phyloP scores from a whole-genome alignment of 2,113 vertebrate genomes.

The Odocoileus virginianus region DNA sequence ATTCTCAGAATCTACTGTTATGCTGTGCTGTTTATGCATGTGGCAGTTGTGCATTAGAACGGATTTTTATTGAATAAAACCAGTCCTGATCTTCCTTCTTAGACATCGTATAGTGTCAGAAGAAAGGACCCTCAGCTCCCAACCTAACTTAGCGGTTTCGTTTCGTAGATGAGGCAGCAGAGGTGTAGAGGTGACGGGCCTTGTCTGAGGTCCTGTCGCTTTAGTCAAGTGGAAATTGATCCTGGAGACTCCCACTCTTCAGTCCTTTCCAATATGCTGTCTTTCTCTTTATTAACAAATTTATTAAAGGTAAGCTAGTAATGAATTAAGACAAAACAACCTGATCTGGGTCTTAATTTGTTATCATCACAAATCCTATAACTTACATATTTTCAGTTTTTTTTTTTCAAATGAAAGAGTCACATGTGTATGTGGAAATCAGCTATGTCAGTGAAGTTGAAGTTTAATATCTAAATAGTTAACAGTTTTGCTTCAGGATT shows the following conservation, averaged over 20 bases:
- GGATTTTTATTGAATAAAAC: not conserved
- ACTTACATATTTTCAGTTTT: not conserved
- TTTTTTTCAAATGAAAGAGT: not conserved
- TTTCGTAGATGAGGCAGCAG: not conserved
- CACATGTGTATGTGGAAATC: not conserved
- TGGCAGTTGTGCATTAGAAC: not conserved
- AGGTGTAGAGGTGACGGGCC: not conserved
- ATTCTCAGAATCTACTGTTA: not conserved
- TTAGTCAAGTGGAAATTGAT: not conserved
- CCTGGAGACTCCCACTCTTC: not conserved
- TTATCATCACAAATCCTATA: not conserved
- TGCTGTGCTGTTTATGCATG: not conserved
- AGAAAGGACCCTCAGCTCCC: not conserved
- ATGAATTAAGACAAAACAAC: not conserved
- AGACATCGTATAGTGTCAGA: not conserved
- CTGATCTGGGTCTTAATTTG: not conserved
- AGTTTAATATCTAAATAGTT: not conserved
- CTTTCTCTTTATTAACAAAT: not conserved
- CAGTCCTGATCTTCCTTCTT: not conserved
- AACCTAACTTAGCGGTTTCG: not conserved
- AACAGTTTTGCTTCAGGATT: not conserved
- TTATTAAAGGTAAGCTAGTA: not conserved
- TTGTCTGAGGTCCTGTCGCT: not conserved
- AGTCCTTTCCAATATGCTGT: not conserved
- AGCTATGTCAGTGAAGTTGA: not conserved